Percentiles rank a stretch among this genome's conserved stretches.
Evolutionary conservation across 2,113 vertebrate species (phyloP).

Genomic region (Rhizomys pruinosus): DNA sequence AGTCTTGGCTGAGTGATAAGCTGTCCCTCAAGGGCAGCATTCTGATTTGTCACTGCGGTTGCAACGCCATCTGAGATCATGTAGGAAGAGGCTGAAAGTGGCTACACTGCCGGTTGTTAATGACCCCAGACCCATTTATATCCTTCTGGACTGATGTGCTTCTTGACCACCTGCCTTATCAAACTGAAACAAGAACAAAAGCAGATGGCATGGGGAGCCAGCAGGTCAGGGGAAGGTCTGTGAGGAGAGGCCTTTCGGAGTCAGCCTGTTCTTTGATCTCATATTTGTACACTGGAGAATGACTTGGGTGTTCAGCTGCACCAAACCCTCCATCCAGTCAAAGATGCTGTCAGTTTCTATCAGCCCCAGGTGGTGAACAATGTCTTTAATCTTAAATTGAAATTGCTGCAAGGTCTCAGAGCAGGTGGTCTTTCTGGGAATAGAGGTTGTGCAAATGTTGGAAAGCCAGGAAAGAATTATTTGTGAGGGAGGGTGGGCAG

Average conservation of each 20-base stretch:
- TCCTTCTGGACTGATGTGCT: background rate
- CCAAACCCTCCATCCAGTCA: background rate
- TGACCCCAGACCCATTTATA: background rate
- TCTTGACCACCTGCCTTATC: slow-evolving; percentile 31
- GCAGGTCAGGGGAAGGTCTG: background rate
- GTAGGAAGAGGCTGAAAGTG: slow-evolving; percentile 1
- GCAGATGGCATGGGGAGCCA: background rate
- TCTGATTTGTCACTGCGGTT: background rate
- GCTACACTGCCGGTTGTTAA: background rate
- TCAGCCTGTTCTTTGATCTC: background rate
- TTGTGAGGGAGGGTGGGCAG: background rate
- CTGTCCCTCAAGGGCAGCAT: background rate
- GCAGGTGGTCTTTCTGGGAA: background rate
- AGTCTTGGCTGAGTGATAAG: background rate
- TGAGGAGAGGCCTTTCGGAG: background rate
- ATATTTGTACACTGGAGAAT: background rate
- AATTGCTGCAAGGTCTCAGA: background rate
- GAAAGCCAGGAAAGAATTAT: background rate
- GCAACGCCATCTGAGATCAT: background rate
- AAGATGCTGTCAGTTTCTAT: background rate
- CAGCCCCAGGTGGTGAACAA: background rate
- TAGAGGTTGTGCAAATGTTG: background rate
- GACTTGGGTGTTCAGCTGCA: background rate
- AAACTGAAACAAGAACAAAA: slow-evolving; percentile 44
- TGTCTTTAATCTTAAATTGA: slow-evolving; percentile 22